Conservation (phyloP, 2,888 invertebrate genomes). For the Mythimna albipuncta region DNA sequence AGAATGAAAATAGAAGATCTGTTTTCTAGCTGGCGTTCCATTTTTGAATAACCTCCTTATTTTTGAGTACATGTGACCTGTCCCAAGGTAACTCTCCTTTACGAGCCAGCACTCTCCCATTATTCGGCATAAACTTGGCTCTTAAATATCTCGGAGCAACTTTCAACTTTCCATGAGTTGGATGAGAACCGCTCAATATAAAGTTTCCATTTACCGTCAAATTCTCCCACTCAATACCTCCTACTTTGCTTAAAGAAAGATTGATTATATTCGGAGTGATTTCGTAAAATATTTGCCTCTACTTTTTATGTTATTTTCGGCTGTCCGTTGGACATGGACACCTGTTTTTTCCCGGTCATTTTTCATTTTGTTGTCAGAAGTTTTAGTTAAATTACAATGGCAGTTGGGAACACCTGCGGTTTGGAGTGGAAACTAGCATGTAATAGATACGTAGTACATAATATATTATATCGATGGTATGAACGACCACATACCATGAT, state of each 20-base stretch:
- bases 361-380: constrained; percentile 32
- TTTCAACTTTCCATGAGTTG: constrained; percentile 62
- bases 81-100: constrained; percentile 23
- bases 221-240: constrained; percentile 62
- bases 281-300: constrained; percentile 10
- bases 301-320: constrained; percentile 2
- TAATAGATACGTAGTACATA: background rate
- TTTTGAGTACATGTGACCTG: background rate
- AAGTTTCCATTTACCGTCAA: constrained; percentile 75
- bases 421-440: background rate
- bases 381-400: constrained; percentile 23
- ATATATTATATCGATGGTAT: background rate
- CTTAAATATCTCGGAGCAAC: constrained; percentile 72
- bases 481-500: background rate
- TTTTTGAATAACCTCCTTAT: background rate
- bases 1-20: too few species aligned
- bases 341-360: constrained; percentile 23
- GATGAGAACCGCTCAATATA: constrained; percentile 73
- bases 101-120: constrained; percentile 38
- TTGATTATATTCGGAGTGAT: constrained; percentile 51
- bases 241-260: constrained; percentile 52
- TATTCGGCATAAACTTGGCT: constrained; percentile 71
- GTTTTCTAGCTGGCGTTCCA: background rate
- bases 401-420: constrained; percentile 11
- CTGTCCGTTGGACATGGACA: constrained; percentile 1